A percentile compares a stretch with the other conserved stretches of the same genome.
phyloP scores from a whole-genome alignment of 2,797 vertebrate genomes.

The Enteromius anoplus region DNA sequence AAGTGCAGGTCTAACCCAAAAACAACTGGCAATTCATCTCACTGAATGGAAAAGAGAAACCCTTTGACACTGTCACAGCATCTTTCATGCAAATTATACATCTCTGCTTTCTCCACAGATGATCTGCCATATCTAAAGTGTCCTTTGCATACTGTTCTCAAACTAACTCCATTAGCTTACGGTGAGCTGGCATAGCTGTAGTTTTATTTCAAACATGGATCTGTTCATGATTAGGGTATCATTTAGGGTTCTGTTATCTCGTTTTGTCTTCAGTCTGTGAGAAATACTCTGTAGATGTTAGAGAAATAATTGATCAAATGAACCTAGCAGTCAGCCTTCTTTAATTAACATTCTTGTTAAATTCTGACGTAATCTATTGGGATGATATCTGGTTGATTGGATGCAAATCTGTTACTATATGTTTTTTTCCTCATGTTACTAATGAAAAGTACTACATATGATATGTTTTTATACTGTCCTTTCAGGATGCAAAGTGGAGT shows the following conservation, averaged over 20 bases:
- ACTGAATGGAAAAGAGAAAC: neutral
- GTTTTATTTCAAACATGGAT: neutral
- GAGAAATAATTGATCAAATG: neutral
- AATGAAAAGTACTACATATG: neutral
- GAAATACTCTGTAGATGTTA: neutral
- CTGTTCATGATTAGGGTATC: neutral
- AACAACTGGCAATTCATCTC: neutral
- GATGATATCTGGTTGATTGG: neutral
- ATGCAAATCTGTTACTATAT: neutral
- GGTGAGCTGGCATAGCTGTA: constrained; percentile 58
- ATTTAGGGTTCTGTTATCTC: neutral
- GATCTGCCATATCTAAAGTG: constrained; percentile 86
- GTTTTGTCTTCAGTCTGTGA: neutral
- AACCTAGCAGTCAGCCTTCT: neutral
- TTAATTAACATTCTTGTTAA: neutral
- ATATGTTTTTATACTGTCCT: neutral
- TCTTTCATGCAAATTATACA: neutral
- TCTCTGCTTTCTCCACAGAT: constrained; percentile 67
- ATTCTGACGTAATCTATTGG: neutral
- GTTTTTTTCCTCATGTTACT: neutral
- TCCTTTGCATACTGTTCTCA: constrained; percentile 87
- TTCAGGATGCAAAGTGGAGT: constrained; percentile 78
- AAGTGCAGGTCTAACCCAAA: constrained; percentile 77
- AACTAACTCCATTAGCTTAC: constrained; percentile 87
- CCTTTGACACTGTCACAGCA: neutral